Conservation (phyloP, 2,113 vertebrate species). For the Thomomys bottae region DNA sequence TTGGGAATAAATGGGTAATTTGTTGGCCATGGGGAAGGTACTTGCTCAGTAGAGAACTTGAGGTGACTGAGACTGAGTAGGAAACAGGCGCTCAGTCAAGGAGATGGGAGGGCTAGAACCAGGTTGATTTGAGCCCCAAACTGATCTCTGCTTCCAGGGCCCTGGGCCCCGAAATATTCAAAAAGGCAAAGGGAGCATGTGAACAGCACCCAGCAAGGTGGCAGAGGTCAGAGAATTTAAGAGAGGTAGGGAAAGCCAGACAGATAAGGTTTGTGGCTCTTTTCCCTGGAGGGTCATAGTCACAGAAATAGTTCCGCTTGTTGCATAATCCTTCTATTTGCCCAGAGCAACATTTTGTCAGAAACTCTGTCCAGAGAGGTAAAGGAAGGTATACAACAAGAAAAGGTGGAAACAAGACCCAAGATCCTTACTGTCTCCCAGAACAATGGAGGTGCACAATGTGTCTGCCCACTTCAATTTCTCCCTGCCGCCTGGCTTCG, state of each 20-base stretch:
- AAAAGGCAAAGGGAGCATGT: neutral
- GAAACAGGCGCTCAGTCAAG: neutral
- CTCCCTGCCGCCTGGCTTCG: constrained; percentile 62
- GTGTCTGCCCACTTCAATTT: constrained; percentile 60
- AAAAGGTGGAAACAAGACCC: neutral
- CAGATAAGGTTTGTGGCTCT: neutral
- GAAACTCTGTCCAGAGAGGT: constrained; percentile 20
- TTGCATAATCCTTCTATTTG: constrained; percentile 76
- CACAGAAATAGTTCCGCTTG: neutral
- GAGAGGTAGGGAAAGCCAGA: neutral
- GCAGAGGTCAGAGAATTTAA: neutral
- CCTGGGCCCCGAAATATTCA: neutral
- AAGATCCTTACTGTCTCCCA: neutral
- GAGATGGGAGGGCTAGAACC: neutral
- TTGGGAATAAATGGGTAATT: neutral
- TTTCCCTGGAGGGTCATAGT: neutral
- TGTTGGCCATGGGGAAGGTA: neutral
- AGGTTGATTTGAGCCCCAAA: neutral
- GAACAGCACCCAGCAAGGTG: neutral
- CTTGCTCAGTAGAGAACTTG: neutral
- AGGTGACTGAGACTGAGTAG: neutral
- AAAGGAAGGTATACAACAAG: neutral
- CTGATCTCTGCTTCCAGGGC: neutral
- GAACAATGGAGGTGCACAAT: constrained; percentile 64
- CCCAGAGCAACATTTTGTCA: constrained; percentile 51